phyloP scores from a whole-genome alignment of 2,888 invertebrate species.

The Scrobipalpa costella region DNA sequence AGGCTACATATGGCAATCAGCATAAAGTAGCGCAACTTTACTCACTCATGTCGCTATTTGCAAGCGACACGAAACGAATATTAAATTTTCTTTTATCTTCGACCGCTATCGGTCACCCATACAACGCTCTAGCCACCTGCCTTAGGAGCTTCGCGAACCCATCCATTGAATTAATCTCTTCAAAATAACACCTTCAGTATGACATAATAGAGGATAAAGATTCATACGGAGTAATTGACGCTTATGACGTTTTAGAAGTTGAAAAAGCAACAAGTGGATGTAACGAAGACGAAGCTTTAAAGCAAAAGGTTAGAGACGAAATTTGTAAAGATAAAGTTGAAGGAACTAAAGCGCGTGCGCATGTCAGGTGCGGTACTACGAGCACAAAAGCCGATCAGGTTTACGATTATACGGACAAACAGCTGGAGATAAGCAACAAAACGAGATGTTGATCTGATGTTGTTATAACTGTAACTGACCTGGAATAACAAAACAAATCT shows the following conservation, averaged over 20 bases:
- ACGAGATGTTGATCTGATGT: conserved; percentile 18
- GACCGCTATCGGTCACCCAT: conserved; percentile 26
- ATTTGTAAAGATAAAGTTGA: conserved; percentile 24
- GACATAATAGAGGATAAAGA: neutral
- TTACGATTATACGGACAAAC: conserved; percentile 21
- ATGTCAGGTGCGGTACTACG: conserved; percentile 26
- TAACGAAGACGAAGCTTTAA: conserved; percentile 26
- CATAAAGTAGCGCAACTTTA: conserved; percentile 23
- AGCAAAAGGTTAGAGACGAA: conserved; percentile 24
- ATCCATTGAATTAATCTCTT: neutral
- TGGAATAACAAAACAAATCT: conserved; percentile 2
- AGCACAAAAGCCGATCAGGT: conserved; percentile 16
- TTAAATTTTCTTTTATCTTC: conserved; percentile 26
- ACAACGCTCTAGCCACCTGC: conserved; percentile 21
- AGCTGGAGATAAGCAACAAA: conserved; percentile 19
- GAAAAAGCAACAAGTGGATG: neutral
- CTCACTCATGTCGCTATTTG: conserved; percentile 25
- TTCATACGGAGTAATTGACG: neutral
- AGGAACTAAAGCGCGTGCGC: conserved; percentile 29
- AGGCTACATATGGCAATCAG: conserved; percentile 21
- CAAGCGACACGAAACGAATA: conserved; percentile 27
- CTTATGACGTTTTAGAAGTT: neutral
- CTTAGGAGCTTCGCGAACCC: conserved; percentile 7
- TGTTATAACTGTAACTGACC: conserved; percentile 12
- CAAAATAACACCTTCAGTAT: neutral